A percentile compares a stretch with the other conserved stretches of the same genome.
phyloP scores from a whole-genome alignment of 2,113 vertebrate species.

The Dipodomys stephensi region DNA sequence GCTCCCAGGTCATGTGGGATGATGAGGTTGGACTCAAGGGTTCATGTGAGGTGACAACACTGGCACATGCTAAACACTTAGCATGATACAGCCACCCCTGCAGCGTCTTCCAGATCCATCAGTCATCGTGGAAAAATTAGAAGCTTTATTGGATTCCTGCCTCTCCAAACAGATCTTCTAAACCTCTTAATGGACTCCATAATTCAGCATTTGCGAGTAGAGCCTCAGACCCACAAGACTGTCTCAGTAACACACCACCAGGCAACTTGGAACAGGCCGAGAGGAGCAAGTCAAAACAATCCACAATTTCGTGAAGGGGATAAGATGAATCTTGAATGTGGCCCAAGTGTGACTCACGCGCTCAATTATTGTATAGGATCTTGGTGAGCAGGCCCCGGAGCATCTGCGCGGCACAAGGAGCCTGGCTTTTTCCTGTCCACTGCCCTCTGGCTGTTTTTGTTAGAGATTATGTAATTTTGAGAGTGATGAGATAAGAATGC shows the following conservation, averaged over 20 bases:
- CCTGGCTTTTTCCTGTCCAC: constrained; percentile 40
- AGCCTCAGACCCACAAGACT: constrained; percentile 74
- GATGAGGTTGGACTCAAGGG: constrained; percentile 70
- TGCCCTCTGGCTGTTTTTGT: constrained; percentile 71
- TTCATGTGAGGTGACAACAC: constrained; percentile 75
- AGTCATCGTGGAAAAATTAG: constrained; percentile 85
- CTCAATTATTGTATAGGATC: constrained; percentile 78
- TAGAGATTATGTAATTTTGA: constrained; percentile 73
- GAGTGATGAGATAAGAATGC: constrained; percentile 74
- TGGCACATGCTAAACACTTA: constrained; percentile 79
- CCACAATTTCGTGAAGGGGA: constrained; percentile 79
- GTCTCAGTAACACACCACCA: constrained; percentile 73
- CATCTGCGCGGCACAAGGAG: constrained; percentile 59
- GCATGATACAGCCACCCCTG: constrained; percentile 78
- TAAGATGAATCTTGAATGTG: constrained; percentile 82
- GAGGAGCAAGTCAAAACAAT: constrained; percentile 84
- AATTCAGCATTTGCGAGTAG: constrained; percentile 75
- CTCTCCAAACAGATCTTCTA: constrained; percentile 84
- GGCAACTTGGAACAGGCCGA: constrained; percentile 78
- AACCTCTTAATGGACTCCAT: constrained; percentile 81
- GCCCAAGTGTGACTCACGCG: constrained; percentile 80
- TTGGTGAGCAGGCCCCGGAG: constrained; percentile 66
- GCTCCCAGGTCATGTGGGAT: constrained; percentile 36
- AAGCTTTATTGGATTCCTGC: constrained; percentile 83
- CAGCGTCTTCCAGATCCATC: constrained; percentile 83